Evolutionary conservation across 2,797 vertebrate species (phyloP), one percentile per base, ranked within the genome.

Genomic region (Anabas testudineus): DNA sequence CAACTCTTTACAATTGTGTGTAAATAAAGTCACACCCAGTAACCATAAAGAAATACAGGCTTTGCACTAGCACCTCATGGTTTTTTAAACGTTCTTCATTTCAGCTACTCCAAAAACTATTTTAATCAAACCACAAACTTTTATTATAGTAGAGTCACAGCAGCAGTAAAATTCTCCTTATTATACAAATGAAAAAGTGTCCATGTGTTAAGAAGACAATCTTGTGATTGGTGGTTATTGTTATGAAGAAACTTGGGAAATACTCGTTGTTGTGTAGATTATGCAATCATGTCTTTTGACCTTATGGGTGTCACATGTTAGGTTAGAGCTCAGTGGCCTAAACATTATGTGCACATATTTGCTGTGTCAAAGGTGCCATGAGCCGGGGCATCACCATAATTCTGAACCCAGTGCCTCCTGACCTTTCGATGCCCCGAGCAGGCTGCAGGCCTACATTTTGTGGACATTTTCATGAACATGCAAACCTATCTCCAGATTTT

Each of bases 361-460:
- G 81, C 71, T 84, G 87, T 76, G 83, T 59, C n/a, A 18, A 59
- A 24, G 69, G 58, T 86, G 76, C 81, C 84, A 77, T 59, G 78
- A 88, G 76, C 65, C 19, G 2, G 47, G 72, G 70, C 77, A 74
- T 88, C 80, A 65, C 78, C 45, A 30, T 82, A 62, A 91, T 92
- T 89, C 80, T n/a, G 21, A 82, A 82, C 78, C 77, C 80, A 69
- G 63, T 47, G 71, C 41, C 69, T 81, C 60, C 5, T 80, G 76
- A 87, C 85, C 81, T 39, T 39, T 39, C 39, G 75, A 88, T 82
- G 79, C 88, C 58, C 76, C 84, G 64, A 76, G 45, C 60, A 45
- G 66, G 56, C 66, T 30, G 63, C 81, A 90, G n/a, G n/a, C n/a
- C n/a, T n/a, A n/a, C n/a, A n/a, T n/a, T n/a, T n/a, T n/a, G n/a